These are phyloP conservation scores for Bagarius yarrelli DNA, from an alignment of 2,113 vertebrate species.

Conservation along the genomic window DNA sequence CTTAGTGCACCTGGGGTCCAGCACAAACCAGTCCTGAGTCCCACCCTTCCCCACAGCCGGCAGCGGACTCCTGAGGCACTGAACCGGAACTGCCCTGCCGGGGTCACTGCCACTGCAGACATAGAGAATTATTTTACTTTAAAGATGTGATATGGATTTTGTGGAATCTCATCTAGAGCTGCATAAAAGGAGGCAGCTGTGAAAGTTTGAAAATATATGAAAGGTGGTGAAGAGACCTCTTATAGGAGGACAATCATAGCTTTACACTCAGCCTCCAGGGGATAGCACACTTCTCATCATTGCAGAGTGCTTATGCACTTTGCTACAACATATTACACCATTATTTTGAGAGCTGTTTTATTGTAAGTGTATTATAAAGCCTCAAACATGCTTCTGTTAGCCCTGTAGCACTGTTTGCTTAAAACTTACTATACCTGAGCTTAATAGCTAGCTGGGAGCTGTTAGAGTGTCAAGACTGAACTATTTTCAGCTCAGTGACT, in stretches of 20 bases:
- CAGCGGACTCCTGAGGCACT: constrained; percentile 62
- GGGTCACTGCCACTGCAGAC: constrained; percentile 72
- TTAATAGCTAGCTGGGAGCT: constrained; percentile 14
- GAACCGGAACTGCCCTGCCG: constrained; percentile 72
- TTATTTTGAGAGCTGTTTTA: constrained; percentile 3
- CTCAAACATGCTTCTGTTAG: constrained; percentile 1
- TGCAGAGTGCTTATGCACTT: not conserved
- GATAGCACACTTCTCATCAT: constrained; percentile 2
- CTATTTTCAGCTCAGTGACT: constrained; percentile 72
- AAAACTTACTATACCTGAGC: constrained; percentile 34
- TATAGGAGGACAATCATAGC: constrained; percentile 52
- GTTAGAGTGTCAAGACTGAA: constrained; percentile 58
- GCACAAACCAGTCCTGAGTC: constrained; percentile 51
- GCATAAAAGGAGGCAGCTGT: constrained; percentile 70
- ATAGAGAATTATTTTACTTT: constrained; percentile 76
- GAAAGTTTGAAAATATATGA: constrained; percentile 71
- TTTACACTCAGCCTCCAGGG: constrained; percentile 41
- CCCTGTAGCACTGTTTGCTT: not conserved
- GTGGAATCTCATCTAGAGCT: constrained; percentile 75
- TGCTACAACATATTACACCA: not conserved
- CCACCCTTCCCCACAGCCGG: constrained; percentile 33
- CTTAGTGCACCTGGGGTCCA: constrained; percentile 75
- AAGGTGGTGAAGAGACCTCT: constrained; percentile 57
- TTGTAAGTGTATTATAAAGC: not conserved
- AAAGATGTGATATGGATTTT: constrained; percentile 80